Percentiles rank a stretch among this genome's conserved stretches.
These are phyloP conservation scores for Lasioglossum malachurum DNA, from an alignment of 2,888 invertebrate species.

Conservation along the genomic window DNA sequence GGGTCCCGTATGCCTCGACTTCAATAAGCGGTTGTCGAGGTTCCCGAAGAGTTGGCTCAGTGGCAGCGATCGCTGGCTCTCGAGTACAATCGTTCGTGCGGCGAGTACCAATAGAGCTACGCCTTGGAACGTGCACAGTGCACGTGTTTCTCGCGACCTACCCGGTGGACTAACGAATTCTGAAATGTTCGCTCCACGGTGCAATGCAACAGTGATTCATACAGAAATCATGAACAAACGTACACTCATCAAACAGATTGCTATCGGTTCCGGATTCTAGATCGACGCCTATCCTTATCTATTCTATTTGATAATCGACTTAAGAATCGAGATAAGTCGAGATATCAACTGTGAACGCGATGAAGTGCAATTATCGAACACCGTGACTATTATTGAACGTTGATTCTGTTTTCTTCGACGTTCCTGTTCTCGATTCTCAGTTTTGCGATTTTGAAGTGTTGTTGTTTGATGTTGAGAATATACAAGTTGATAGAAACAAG, in stretches of 20 bases:
- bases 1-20: slow-evolving; percentile 78
- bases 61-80: slow-evolving; percentile 78
- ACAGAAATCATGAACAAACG: background rate
- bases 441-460: background rate
- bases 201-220: background rate
- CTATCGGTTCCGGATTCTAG: slow-evolving; percentile 2
- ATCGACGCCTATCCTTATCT: background rate
- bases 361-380: slow-evolving; percentile 9
- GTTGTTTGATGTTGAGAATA: too few relatives aligned
- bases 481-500: too few relatives aligned
- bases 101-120: slow-evolving; percentile 50
- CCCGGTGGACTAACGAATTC: background rate
- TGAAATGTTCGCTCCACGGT: background rate
- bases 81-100: slow-evolving; percentile 73
- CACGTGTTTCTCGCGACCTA: slow-evolving; percentile 46
- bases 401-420: background rate
- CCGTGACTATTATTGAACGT: slow-evolving; percentile 17
- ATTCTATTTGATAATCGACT: background rate
- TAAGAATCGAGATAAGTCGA: background rate
- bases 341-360: slow-evolving; percentile 9
- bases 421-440: background rate
- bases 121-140: slow-evolving; percentile 60
- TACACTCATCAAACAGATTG: background rate
- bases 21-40: slow-evolving; percentile 75
- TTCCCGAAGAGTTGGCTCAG: slow-evolving; percentile 78